Percentiles rank a stretch among this genome's conserved stretches.
Evolutionary conservation across 37 sponge, comb jelly and placozoan genomes (phyloP).

Genomic region (Cladorhizidae sp.): DNA sequence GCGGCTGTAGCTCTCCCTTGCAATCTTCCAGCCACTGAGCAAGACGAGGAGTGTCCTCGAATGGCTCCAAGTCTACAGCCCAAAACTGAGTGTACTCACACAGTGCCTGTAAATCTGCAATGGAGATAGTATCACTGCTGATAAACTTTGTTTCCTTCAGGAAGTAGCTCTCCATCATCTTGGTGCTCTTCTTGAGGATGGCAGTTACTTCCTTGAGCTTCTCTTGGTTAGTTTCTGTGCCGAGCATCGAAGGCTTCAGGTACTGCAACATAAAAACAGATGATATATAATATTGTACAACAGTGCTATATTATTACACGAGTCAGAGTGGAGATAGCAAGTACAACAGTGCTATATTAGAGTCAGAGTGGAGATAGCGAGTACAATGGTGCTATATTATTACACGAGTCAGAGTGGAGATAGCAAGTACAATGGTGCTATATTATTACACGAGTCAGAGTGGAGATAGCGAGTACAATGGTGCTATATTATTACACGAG

Average conservation of each 20-base stretch:
- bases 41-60: slow-evolving; percentile 47
- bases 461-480: too few species aligned
- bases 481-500: too few species aligned
- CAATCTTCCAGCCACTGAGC: slow-evolving; percentile 61
- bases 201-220: slow-evolving; percentile 18
- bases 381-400: too few species aligned
- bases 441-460: too few species aligned
- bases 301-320: too few species aligned
- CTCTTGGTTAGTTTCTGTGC: slow-evolving; percentile 29
- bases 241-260: slow-evolving; percentile 24
- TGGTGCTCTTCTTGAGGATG: slow-evolving; percentile 24
- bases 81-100: slow-evolving; percentile 80
- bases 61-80: slow-evolving; percentile 35
- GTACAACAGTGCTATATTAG: too few species aligned
- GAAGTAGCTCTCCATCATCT: slow-evolving; percentile 54
- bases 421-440: too few species aligned
- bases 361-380: too few species aligned
- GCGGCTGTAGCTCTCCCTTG: slow-evolving; percentile 57
- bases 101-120: slow-evolving; percentile 81
- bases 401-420: too few species aligned
- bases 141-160: slow-evolving; percentile 73
- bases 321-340: too few species aligned
- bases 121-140: slow-evolving; percentile 67
- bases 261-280: too few species aligned
- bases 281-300: too few species aligned